Evolutionary conservation across 2,113 vertebrate species (phyloP).

Genomic region (Hippocampus guttulatus): DNA sequence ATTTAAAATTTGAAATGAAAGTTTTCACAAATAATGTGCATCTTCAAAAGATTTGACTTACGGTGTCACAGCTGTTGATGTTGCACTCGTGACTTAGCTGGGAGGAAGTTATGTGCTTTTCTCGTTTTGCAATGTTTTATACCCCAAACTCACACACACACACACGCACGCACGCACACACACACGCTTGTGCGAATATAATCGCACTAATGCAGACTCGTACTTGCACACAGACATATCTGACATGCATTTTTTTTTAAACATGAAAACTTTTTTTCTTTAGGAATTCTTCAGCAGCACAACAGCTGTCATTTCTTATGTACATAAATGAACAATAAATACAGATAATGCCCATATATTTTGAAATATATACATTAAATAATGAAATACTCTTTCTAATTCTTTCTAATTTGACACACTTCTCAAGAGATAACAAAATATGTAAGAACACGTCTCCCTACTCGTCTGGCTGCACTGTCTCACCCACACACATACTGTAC

Average conservation of each 20-base stretch:
- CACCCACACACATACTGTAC: neutral
- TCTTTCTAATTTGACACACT: constrained; percentile 70
- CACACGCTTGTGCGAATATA: constrained; percentile 35
- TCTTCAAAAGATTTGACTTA: neutral
- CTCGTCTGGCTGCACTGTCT: constrained; percentile 66
- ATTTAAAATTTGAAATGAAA: neutral
- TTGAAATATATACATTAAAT: constrained; percentile 73
- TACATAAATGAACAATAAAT: constrained; percentile 81
- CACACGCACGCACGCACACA: neutral
- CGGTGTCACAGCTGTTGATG: neutral
- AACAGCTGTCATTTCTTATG: constrained; percentile 69
- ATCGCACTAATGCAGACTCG: constrained; percentile 53
- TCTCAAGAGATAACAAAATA: constrained; percentile 72
- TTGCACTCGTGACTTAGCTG: neutral
- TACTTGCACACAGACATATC: constrained; percentile 71
- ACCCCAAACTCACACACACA: neutral
- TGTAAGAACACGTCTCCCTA: constrained; percentile 59
- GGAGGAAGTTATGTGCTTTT: neutral
- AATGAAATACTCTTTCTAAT: constrained; percentile 70
- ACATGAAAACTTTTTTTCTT: constrained; percentile 65
- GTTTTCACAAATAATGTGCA: neutral
- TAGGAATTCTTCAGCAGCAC: constrained; percentile 65
- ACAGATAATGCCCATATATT: constrained; percentile 58
- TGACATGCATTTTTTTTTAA: constrained; percentile 59
- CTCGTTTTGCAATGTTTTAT: constrained; percentile 2